These are phyloP conservation scores for Etheostoma nigrum DNA, from an alignment of 2,797 vertebrate species.

Conservation along the genomic window DNA sequence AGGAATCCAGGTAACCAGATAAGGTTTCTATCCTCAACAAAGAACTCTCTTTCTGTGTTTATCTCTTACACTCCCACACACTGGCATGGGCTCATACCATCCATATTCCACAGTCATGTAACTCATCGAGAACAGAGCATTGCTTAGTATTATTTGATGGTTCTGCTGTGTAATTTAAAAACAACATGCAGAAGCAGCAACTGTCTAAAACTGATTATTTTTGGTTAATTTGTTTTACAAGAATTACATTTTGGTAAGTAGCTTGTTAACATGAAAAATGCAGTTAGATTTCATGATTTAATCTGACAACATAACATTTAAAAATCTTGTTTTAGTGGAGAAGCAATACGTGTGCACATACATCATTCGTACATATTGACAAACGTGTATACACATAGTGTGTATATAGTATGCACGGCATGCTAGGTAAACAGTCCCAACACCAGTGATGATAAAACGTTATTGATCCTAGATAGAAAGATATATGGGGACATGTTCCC, in stretches of 20 bases:
- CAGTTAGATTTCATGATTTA: not conserved
- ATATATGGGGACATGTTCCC: conserved; percentile 12
- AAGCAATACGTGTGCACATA: conserved; percentile 25
- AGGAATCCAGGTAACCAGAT: conserved; percentile 27
- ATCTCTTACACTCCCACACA: not conserved
- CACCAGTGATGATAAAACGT: conserved; percentile 22
- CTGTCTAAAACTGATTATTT: not conserved
- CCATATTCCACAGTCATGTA: conserved; percentile 10
- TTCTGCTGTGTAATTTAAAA: not conserved
- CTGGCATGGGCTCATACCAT: not conserved
- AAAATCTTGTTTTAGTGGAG: not conserved
- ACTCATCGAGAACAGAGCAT: conserved; percentile 3
- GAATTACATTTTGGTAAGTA: not conserved
- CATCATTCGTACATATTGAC: conserved; percentile 61
- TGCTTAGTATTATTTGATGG: not conserved
- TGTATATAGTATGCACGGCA: conserved; percentile 12
- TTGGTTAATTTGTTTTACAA: not conserved
- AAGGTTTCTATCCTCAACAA: conserved; percentile 26
- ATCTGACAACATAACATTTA: not conserved
- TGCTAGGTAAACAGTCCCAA: conserved; percentile 2
- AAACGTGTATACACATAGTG: conserved; percentile 20
- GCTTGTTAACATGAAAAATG: not conserved
- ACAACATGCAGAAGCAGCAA: not conserved
- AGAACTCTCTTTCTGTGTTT: not conserved
- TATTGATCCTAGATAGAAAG: conserved; percentile 45